Evolutionary conservation across 2,113 vertebrate species (phyloP), one percentile per base, ranked within the genome.

Genomic region (Cacatua alba): DNA sequence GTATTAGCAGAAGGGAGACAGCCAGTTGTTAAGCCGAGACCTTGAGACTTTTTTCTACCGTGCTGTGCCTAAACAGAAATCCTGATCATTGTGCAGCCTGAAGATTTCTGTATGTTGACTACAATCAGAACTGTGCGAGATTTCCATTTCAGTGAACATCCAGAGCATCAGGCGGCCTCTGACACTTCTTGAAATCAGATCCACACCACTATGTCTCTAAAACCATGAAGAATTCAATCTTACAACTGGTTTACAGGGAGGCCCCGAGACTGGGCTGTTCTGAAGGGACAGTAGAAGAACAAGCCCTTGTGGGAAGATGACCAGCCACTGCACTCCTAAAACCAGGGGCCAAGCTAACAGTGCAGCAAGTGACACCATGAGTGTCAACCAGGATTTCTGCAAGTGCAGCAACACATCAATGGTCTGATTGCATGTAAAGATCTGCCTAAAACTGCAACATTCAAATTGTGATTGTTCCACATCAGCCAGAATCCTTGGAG

Each of bases 311-410:
- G 64, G 33, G 44, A 48, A n/a, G 7, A 15, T 2, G 14, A 76
- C 25, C 59, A 49, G 37, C 12, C 10, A 15, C 53, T 23, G 25
- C 28, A 2, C 12, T 59, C n/a, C 64, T 29, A 20, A 49, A 44
- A 20, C 1, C 17, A 4, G 28, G 6, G 23, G 4, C 29, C 64
- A 35, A 25, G 8, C 10, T 2, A 7, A 49, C 33, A 15, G 29
- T 0, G 25, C 59, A 43, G 29, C 26, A n/a, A 3, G 7, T 16
- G 33, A 35, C 41, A 17, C 23, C 1, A 7, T 2, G 19, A 63
- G 29, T 1, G 0, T 9, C 79, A 68, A 0, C 17, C 1, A 3
- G 33, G 49, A 53, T 5, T 46, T 53, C 0, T 44, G 37, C 17
- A 79, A 55, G 35, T 10, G 21, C 17, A 62, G 63, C 76, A 60